phyloP scores from a whole-genome alignment of 2,888 invertebrate genomes.

The Lampropteryx suffumata region DNA sequence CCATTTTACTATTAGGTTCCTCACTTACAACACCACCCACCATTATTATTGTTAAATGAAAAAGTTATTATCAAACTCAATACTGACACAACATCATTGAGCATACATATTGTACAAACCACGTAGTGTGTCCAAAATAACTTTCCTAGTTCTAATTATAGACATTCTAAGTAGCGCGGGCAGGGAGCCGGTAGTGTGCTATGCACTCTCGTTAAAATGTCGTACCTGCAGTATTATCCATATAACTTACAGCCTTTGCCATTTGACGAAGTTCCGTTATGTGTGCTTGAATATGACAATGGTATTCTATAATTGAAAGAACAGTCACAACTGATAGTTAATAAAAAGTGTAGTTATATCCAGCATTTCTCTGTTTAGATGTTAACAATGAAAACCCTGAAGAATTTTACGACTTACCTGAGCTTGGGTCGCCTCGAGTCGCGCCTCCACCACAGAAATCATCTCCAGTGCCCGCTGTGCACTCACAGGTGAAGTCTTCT shows the following conservation, averaged over 20 bases:
- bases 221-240: slow-evolving; percentile 42
- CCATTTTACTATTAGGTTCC: slow-evolving; percentile 30
- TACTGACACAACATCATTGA: slow-evolving; percentile 26
- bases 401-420: slow-evolving; percentile 71
- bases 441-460: slow-evolving; percentile 41
- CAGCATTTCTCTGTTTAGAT: slow-evolving; percentile 44
- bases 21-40: slow-evolving; percentile 20
- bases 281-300: slow-evolving; percentile 74
- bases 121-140: slow-evolving; percentile 58
- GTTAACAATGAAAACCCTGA: slow-evolving; percentile 58
- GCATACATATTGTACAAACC: slow-evolving; percentile 26
- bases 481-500: slow-evolving; percentile 24
- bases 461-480: slow-evolving; percentile 48
- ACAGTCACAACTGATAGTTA: neutral
- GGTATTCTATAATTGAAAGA: slow-evolving; percentile 19
- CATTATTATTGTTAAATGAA: slow-evolving; percentile 27
- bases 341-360: neutral
- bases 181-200: slow-evolving; percentile 45
- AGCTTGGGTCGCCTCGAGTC: slow-evolving; percentile 66
- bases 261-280: slow-evolving; percentile 77
- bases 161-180: slow-evolving; percentile 48
- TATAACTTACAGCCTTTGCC: slow-evolving; percentile 64
- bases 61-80: slow-evolving; percentile 26
- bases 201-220: slow-evolving; percentile 47
- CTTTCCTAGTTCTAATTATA: slow-evolving; percentile 75